These are phyloP conservation scores for Phrynocephalus vlangalii DNA, from an alignment of 2,797 vertebrate genomes.

Conservation along the genomic window DNA sequence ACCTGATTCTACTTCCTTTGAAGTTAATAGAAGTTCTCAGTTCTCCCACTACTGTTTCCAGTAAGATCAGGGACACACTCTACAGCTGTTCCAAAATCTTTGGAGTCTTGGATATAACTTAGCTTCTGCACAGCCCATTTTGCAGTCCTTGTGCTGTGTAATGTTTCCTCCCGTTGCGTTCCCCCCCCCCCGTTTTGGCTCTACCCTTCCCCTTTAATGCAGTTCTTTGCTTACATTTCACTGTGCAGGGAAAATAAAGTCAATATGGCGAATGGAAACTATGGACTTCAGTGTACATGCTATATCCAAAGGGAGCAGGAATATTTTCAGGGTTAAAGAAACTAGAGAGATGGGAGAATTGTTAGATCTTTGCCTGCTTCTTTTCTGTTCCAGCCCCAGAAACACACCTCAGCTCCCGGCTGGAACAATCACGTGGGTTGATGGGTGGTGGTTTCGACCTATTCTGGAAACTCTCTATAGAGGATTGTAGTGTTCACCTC, in stretches of 20 bases:
- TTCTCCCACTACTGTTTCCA: slow-evolving; percentile 8
- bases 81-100: neutral
- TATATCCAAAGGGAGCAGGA: neutral
- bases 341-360: neutral
- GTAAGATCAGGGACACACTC: slow-evolving; percentile 9
- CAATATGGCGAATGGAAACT: neutral
- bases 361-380: neutral
- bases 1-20: slow-evolving; percentile 13
- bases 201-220: neutral
- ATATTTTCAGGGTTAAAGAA: neutral
- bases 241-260: neutral
- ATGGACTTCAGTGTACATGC: neutral
- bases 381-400: neutral
- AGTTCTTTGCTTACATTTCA: neutral
- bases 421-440: neutral
- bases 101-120: neutral
- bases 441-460: neutral
- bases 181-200: neutral
- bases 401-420: neutral
- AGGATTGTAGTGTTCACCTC: no score
- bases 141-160: neutral
- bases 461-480: neutral
- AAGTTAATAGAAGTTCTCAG: slow-evolving; percentile 13
- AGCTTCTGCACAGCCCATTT: neutral
- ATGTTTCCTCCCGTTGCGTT: neutral